Conservation (phyloP, 2,797 vertebrate species). For the Acanthiza pusilla region DNA sequence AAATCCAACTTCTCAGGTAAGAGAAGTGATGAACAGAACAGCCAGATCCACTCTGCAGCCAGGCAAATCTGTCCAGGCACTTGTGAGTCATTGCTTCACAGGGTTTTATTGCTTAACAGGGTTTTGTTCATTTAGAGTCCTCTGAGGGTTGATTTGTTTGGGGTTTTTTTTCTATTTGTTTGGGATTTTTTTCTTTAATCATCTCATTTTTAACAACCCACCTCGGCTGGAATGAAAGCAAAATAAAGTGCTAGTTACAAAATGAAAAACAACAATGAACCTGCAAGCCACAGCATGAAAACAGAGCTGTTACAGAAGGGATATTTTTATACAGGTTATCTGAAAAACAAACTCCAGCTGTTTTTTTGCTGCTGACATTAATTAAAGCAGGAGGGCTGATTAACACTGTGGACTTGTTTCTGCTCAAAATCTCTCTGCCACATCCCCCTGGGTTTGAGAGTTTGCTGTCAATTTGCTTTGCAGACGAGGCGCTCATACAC, state of each 20-base stretch:
- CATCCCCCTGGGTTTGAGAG: not conserved
- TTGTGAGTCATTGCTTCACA: not conserved
- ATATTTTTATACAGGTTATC: not conserved
- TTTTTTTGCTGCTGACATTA: not conserved
- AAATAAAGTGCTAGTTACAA: not conserved
- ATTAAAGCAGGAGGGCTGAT: not conserved
- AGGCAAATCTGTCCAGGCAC: not conserved
- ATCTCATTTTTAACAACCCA: not conserved
- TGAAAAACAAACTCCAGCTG: conserved; percentile 3
- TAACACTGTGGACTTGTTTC: not conserved
- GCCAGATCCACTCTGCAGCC: not conserved
- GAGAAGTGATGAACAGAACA: not conserved
- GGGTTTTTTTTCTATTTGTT: not conserved
- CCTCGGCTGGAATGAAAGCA: not conserved
- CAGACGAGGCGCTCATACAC: fast-evolving
- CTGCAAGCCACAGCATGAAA: not conserved
- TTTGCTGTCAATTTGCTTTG: not conserved
- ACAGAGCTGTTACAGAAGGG: not conserved
- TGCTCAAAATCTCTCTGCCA: not conserved
- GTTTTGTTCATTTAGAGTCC: not conserved
- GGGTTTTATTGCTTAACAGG: not conserved
- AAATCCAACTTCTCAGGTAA: not conserved
- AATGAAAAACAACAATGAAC: not conserved
- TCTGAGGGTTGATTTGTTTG: not conserved
- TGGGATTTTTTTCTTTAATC: not conserved